These are phyloP conservation scores for Pogoniulus pusillus DNA, from an alignment of 2,797 vertebrate species.

Conservation along the genomic window DNA sequence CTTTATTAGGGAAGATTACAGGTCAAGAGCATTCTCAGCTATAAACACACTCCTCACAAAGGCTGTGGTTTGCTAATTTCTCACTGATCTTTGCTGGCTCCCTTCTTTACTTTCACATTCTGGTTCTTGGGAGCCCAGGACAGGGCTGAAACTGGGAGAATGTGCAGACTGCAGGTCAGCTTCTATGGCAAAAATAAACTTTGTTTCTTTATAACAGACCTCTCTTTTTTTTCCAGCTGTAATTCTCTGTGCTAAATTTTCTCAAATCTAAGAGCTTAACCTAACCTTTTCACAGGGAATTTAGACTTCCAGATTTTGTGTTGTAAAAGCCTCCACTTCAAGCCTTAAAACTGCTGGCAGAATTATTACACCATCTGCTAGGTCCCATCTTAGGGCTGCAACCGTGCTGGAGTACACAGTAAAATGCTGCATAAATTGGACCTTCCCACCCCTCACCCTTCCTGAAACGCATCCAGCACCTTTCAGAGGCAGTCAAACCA, in stretches of 20 bases:
- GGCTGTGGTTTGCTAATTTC: background rate
- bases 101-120: background rate
- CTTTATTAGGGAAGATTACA: background rate
- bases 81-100: background rate
- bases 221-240: background rate
- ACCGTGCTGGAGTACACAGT: background rate
- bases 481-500: background rate
- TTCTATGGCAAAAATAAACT: background rate
- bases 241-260: background rate
- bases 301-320: constrained; percentile 9
- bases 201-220: background rate
- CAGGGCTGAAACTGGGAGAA: background rate
- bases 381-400: background rate
- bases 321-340: constrained; percentile 3
- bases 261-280: background rate
- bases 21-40: background rate
- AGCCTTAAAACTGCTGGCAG: constrained; percentile 13
- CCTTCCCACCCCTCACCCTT: background rate
- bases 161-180: background rate
- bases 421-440: background rate
- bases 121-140: background rate
- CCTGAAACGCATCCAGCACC: background rate
- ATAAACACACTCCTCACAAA: background rate
- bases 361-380: constrained; percentile 31
- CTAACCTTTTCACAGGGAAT: background rate